Evolutionary conservation across 2,797 vertebrate genomes (phyloP).

Genomic region (Melanotaenia boesemani): DNA sequence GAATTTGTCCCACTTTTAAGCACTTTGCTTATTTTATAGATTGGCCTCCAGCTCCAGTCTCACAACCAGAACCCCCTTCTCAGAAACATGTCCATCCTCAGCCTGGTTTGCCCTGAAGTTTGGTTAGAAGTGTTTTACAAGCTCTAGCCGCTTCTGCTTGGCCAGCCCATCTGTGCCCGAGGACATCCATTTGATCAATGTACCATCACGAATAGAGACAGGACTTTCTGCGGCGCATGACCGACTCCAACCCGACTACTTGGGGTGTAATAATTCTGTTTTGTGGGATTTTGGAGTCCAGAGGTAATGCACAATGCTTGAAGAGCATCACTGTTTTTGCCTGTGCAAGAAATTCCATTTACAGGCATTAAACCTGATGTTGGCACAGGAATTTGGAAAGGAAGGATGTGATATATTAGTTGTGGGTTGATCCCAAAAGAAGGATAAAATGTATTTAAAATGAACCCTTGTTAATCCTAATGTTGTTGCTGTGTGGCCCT

Average conservation of each 20-base stretch:
- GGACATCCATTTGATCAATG: conserved; percentile 62
- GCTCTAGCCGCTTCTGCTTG: conserved; percentile 67
- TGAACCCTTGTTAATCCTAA: conserved; percentile 59
- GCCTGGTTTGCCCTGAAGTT: conserved; percentile 66
- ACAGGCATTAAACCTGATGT: conserved; percentile 57
- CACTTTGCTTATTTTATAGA: conserved; percentile 38
- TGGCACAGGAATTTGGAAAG: conserved; percentile 67
- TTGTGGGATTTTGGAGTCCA: conserved; percentile 58
- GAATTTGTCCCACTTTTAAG: conserved; percentile 67
- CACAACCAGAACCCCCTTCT: conserved; percentile 28
- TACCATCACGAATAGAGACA: conserved; percentile 62
- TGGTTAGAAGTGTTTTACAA: conserved; percentile 66
- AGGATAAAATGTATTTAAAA: conserved; percentile 59
- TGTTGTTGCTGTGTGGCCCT: conserved; percentile 72
- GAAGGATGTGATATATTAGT: conserved; percentile 72
- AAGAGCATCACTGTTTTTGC: conserved; percentile 49
- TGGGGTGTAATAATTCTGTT: conserved; percentile 63
- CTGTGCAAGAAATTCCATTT: conserved; percentile 50
- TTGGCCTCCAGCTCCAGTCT: conserved; percentile 45
- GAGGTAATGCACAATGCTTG: conserved; percentile 50
- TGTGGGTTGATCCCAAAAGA: conserved; percentile 50
- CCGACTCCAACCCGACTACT: conserved; percentile 49
- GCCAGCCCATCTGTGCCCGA: conserved; percentile 50
- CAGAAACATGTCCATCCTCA: conserved; percentile 43
- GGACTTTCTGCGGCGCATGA: conserved; percentile 58